Conservation (phyloP, 2,888 invertebrate species). For the Brenthis ino region DNA sequence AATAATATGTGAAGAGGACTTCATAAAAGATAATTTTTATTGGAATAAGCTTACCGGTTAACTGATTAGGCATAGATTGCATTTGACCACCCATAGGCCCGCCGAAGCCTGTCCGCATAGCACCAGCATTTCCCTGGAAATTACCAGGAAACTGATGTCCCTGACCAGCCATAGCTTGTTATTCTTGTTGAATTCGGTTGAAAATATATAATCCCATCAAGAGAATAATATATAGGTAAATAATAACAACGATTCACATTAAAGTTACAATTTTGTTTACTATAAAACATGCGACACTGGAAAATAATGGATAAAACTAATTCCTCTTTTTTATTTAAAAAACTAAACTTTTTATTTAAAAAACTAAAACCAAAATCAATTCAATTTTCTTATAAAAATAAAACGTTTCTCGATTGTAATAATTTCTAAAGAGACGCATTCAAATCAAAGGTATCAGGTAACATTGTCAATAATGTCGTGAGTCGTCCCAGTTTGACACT, state of each 20-base stretch:
- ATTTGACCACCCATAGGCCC: conserved; percentile 82
- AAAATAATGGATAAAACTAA: too few species aligned
- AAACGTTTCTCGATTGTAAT: too few species aligned
- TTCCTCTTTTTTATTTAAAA: too few species aligned
- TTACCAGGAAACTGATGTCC: conserved; percentile 88
- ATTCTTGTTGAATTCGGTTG: neutral
- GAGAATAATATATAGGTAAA: neutral
- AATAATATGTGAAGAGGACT: neutral
- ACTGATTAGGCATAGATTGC: conserved; percentile 82
- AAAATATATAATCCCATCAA: neutral
- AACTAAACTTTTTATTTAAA: too few species aligned
- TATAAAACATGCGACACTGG: too few species aligned
- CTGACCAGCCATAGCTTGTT: conserved; percentile 84
- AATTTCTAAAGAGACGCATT: too few species aligned
- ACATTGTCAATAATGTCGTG: too few species aligned
- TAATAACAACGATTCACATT: neutral
- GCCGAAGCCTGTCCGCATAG: conserved; percentile 85
- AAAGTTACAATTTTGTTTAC: neutral
- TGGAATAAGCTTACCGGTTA: conserved; percentile 65
- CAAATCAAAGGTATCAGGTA: too few species aligned
- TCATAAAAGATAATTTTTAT: conserved; percentile 1
- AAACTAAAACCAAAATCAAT: too few species aligned
- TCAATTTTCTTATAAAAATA: too few species aligned
- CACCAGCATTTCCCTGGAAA: conserved; percentile 83
- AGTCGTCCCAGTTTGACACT: too few species aligned